phyloP scores from a whole-genome alignment of 2,888 invertebrate genomes.

The Melinaea marsaeus region DNA sequence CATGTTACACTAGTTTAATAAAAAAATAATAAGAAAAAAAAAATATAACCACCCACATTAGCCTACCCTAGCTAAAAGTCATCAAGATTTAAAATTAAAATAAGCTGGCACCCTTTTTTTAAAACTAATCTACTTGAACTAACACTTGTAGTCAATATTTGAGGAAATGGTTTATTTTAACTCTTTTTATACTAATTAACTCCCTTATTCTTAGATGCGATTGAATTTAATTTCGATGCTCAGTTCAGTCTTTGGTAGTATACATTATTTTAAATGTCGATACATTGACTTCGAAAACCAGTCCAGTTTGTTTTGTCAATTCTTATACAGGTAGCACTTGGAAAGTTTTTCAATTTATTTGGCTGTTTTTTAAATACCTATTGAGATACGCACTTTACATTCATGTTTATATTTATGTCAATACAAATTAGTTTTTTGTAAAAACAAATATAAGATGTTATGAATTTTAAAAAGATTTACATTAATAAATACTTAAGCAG shows the following conservation, averaged over 20 bases:
- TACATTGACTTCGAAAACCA: slow-evolving; percentile 37
- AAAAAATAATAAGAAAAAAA: no score
- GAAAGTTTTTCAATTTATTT: slow-evolving; percentile 39
- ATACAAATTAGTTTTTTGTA: slow-evolving; percentile 42
- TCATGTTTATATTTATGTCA: slow-evolving; percentile 38
- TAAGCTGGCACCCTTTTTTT: no score
- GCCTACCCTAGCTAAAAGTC: no score
- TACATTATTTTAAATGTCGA: slow-evolving; percentile 39
- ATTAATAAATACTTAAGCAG: not conserved
- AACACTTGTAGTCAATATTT: no score
- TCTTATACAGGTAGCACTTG: slow-evolving; percentile 36
- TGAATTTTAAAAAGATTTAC: not conserved
- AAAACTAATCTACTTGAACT: no score
- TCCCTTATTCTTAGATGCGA: no score
- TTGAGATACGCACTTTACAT: slow-evolving; percentile 35
- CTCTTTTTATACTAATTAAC: no score
- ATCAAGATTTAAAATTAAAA: no score
- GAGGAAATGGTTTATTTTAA: no score
- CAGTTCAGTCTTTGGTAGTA: slow-evolving; percentile 25
- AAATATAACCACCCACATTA: no score
- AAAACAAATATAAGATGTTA: slow-evolving; percentile 3
- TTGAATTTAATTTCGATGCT: no score
- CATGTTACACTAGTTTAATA: no score
- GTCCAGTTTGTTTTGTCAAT: slow-evolving; percentile 30
- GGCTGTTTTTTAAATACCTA: slow-evolving; percentile 40